Evolutionary conservation across 1,140 invertebrate genomes (phyloP), one percentile per base, ranked within the genome.

Genomic region (Bathynomus jamesi): DNA sequence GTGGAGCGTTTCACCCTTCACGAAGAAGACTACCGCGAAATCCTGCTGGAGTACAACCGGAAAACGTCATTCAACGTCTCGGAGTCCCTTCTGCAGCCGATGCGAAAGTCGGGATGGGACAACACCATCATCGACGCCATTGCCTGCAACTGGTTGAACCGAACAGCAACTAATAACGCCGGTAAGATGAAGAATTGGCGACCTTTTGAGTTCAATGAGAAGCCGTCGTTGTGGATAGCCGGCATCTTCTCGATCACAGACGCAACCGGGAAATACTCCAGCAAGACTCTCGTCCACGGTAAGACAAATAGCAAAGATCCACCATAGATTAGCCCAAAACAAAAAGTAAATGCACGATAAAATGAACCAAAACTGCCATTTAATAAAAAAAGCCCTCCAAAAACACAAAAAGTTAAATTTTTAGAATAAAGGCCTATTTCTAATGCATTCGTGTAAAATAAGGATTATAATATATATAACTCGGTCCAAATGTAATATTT

Each of bases 231-330:
- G 7, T 65, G 70, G 70, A 32, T 64, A 17, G 63, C 46, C n/a
- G 62, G 70, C 21, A 65, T 64, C 62, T 64, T 66, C 62, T 30
- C 70, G 24, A 65, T 29, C 64, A 32, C 28, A 5, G 70, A 46
- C 2, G 29, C n/a, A 21, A 32, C 32, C 11, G 29, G 1, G 63
- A 40, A 40, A 11, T 65, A 64, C 30, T n/a, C 70, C 29, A 25
- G 30, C 31, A 71, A 28, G 31, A 40, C 28, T n/a, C 70, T 65
- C 13, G 62, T 64, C 8, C 21, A 71, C 53, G 70, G 62, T 63
- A 24, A 28, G 61, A 25, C 0, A 27, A 10, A 27, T 64, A n/a
- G n/a, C n/a, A n/a, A n/a, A n/a, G n/a, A n/a, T n/a, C 7, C 21
- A 4, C 0, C 27, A 10, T 4, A 24, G 21, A 61, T 11, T 24